Evolutionary conservation across 2,797 vertebrate species (phyloP).

Genomic region (Halcyon chelicuti): DNA sequence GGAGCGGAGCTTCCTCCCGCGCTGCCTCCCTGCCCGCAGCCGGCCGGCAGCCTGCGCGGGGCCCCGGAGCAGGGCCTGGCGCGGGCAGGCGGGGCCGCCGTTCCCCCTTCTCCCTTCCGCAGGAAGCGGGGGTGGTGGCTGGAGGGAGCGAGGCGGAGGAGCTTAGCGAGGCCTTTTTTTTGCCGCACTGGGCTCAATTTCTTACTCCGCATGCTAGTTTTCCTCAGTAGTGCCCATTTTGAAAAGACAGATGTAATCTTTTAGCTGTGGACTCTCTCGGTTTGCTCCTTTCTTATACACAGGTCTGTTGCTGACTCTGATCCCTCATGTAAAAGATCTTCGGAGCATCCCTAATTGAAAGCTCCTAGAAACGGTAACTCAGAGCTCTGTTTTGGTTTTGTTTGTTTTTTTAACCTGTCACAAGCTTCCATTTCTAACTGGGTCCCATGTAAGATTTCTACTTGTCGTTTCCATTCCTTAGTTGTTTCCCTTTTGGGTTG

Average conservation of each 20-base stretch:
- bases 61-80: not conserved
- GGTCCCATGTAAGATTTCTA: fast-evolving
- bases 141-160: fast-evolving
- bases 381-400: not conserved
- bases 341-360: not conserved
- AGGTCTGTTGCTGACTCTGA: not conserved
- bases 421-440: not conserved
- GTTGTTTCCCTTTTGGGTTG: not conserved
- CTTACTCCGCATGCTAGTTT: fast-evolving
- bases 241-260: not conserved
- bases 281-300: fast-evolving
- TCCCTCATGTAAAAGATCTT: not conserved
- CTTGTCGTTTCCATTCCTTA: not conserved
- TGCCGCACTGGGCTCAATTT: not conserved
- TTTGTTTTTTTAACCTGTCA: not conserved
- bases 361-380: not conserved
- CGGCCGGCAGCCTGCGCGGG: fast-evolving
- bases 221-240: not conserved
- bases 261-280: fast-evolving
- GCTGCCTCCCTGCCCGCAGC: not conserved
- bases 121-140: fast-evolving
- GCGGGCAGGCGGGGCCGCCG: fast-evolving
- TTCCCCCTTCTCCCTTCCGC: not conserved
- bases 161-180: fast-evolving
- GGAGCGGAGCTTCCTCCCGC: not conserved